Percentiles rank a stretch among this genome's conserved stretches.
These are phyloP conservation scores for Acanthosepion esculentum DNA, from an alignment of 2,888 invertebrate species.

Conservation along the genomic window DNA sequence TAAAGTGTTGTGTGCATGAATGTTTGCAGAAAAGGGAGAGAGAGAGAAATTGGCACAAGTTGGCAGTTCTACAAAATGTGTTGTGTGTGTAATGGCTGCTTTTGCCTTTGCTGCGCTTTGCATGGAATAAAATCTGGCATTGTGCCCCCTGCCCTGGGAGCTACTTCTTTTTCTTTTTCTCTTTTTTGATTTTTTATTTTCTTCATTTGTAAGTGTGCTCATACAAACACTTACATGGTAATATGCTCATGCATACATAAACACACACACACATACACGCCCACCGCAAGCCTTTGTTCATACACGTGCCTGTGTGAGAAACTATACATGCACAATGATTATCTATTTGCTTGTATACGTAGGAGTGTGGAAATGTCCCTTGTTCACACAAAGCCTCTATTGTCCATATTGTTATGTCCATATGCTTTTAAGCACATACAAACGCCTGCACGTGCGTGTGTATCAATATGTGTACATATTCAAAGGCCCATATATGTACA, in stretches of 20 bases:
- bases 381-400: neutral
- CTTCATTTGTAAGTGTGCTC: conserved; percentile 33
- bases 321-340: neutral
- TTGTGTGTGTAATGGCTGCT: conserved; percentile 33
- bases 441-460: neutral
- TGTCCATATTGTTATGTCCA: neutral
- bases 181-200: neutral
- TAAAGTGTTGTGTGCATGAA: conserved; percentile 33
- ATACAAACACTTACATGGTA: conserved; percentile 13
- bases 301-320: neutral
- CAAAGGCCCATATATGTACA: neutral
- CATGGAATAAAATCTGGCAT: conserved; percentile 33
- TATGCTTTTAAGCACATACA: neutral
- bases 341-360: neutral
- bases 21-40: conserved; percentile 23
- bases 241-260: neutral
- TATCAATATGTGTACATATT: neutral
- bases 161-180: conserved; percentile 33
- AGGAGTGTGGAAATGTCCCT: neutral
- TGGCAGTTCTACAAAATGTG: conserved; percentile 10
- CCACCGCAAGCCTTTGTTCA: neutral
- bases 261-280: neutral
- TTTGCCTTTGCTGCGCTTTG: conserved; percentile 33
- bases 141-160: conserved; percentile 33
- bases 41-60: conserved; percentile 16